A percentile compares a stretch with the other conserved stretches of the same genome.
These are phyloP conservation scores for Steinernema khuongi DNA, from an alignment of 1,140 invertebrate genomes.

Conservation along the genomic window DNA sequence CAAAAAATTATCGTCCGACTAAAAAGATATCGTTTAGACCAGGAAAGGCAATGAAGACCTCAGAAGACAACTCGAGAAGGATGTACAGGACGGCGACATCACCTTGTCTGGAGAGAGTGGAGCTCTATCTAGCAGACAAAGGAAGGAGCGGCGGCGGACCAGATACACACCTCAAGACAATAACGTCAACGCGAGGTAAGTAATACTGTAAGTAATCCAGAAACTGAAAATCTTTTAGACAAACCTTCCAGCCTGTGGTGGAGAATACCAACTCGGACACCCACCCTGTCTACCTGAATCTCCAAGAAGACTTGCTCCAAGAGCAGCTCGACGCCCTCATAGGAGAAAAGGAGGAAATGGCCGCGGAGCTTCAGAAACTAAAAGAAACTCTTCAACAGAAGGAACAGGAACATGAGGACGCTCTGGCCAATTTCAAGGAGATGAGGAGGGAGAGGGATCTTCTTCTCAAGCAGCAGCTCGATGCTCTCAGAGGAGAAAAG, in stretches of 20 bases:
- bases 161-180: background rate
- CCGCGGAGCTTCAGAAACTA: no score
- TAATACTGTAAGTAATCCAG: background rate
- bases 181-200: background rate
- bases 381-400: no score
- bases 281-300: no score
- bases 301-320: conserved; percentile 1
- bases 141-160: background rate
- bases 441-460: no score
- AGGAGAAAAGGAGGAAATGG: background rate
- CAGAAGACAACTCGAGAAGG: no score
- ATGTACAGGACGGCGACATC: background rate
- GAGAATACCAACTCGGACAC: background rate
- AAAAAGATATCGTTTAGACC: no score
- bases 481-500: no score
- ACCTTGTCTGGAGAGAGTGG: background rate
- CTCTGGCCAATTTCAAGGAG: no score
- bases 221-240: background rate
- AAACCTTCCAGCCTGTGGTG: background rate
- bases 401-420: background rate
- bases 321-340: background rate
- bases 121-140: background rate
- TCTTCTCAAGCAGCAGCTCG: no score
- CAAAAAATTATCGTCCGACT: no score
- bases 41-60: no score